These are phyloP conservation scores for Embiotoca jacksoni DNA, from an alignment of 2,113 vertebrate genomes.

Conservation along the genomic window DNA sequence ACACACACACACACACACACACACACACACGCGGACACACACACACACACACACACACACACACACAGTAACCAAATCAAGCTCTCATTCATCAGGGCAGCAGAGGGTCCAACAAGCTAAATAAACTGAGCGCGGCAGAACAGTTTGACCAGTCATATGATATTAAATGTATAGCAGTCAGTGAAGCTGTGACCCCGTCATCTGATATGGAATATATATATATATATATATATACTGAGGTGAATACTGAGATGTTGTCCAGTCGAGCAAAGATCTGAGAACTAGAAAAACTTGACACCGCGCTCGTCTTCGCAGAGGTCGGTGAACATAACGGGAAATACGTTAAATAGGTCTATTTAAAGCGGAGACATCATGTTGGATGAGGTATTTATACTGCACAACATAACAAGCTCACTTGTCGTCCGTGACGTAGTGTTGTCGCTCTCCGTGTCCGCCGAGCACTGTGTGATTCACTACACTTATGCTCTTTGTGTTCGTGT, in stretches of 20 bases:
- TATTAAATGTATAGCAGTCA: conserved; percentile 53
- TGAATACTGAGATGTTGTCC: not conserved
- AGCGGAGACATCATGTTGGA: too few species aligned
- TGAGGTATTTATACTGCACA: too few species aligned
- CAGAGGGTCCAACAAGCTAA: conserved; percentile 67
- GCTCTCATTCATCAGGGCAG: conserved; percentile 66
- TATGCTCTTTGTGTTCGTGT: conserved; percentile 4
- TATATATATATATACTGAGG: too few species aligned
- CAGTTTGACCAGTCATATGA: conserved; percentile 67
- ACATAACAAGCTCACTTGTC: conserved; percentile 5
- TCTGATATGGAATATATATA: conserved; percentile 27
- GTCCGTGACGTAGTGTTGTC: not conserved
- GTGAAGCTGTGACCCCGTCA: conserved; percentile 9
- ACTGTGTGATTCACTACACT: conserved; percentile 24
- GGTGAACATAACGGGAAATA: too few species aligned
- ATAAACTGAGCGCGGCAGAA: conserved; percentile 68
- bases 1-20: conserved; percentile 31
- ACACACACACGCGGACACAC: conserved; percentile 42
- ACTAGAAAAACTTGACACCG: not conserved
- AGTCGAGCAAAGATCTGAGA: not conserved
- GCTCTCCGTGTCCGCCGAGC: not conserved
- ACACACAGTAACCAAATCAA: conserved; percentile 54
- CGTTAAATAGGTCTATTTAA: too few species aligned
- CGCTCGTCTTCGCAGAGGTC: too few species aligned
- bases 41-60: conserved; percentile 39